phyloP scores from a whole-genome alignment of 1,140 invertebrate species.

The Drosophila elegans region DNA sequence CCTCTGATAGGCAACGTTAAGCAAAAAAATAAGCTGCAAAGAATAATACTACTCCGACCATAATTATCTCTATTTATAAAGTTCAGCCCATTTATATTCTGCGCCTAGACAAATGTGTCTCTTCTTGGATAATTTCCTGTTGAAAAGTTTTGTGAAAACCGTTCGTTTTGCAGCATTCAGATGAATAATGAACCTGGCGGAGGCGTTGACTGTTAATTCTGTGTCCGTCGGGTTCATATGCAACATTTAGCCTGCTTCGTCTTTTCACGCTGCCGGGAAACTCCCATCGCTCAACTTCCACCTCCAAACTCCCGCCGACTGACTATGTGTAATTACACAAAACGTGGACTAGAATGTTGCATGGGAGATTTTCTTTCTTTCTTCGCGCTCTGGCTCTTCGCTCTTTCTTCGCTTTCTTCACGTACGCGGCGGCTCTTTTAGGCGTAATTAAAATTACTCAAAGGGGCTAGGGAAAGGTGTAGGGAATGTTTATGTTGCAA shows the following conservation, averaged over 20 bases:
- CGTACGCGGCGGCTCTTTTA: slow-evolving; percentile 71
- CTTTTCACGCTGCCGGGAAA: slow-evolving; percentile 37
- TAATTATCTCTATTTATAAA: slow-evolving; percentile 22
- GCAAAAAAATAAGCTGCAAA: too few relatives aligned
- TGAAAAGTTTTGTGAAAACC: slow-evolving; percentile 37
- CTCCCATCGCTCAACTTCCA: slow-evolving; percentile 14
- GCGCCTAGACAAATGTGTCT: slow-evolving; percentile 20
- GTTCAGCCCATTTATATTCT: slow-evolving; percentile 18
- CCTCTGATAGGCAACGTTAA: background rate
- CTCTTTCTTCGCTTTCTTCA: slow-evolving; percentile 59
- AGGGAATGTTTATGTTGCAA: slow-evolving; percentile 72
- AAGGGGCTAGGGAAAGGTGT: background rate
- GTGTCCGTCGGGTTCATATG: slow-evolving; percentile 67
- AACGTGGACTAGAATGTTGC: slow-evolving; percentile 47
- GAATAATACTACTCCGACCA: background rate
- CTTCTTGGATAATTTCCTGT: slow-evolving; percentile 20
- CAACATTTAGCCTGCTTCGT: slow-evolving; percentile 72
- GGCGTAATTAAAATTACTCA: slow-evolving; percentile 79
- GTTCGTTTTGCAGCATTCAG: slow-evolving; percentile 49
- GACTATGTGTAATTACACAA: slow-evolving; percentile 66
- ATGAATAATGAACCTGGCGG: slow-evolving; percentile 48
- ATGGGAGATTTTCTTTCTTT: slow-evolving; percentile 44
- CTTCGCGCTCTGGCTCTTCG: slow-evolving; percentile 28
- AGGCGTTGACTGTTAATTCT: slow-evolving; percentile 67
- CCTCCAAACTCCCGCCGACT: background rate